Evolutionary conservation across 1,140 invertebrate species (phyloP), one percentile per base, ranked within the genome.

Genomic region (Mylabris phalerata): DNA sequence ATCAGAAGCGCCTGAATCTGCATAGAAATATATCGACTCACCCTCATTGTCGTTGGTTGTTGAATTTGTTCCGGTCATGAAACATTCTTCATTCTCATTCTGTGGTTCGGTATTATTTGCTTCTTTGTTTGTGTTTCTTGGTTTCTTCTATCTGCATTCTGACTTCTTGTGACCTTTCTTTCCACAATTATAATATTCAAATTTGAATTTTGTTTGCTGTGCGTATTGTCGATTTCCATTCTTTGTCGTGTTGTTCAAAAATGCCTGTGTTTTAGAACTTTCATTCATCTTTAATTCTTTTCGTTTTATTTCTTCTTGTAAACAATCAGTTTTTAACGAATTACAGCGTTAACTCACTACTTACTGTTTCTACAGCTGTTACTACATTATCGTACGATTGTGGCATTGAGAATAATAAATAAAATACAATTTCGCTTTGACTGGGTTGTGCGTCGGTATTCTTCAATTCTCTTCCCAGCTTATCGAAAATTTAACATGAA

Each of bases 311-410:
- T 40, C 27, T 6, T 50, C 9, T 19, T 56, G 11, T 25, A 27
- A n/a, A 25, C 19, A 48, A 48, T 27, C 27, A 10, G 7, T 9
- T 13, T 49, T 49, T 49, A 9, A 49, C 48, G 27, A 49, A 49
- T 13, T 26, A 32, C 11, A 40, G 9, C 7, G 48, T 73, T 52
- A 73, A 55, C 57, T 69, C 70, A 49, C 72, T 67, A 0, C 67
- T 56, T 32, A 75, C 50, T 3, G 74, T 76, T 65, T 77, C 73
- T 42, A 78, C 68, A 6, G 74, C 73, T 19, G 73, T 75, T 9
- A 74, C 63, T 25, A 75, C 60, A n/a, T 62, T 65, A 59, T 74
- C 70, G 60, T 71, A 75, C 38, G 45, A 57, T 48, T 62, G 42
- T 4, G 75, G 72, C 47, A 77, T 57, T 45, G 68, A 73, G 0